A percentile compares a stretch with the other conserved stretches of the same genome.
Evolutionary conservation across 2,888 invertebrate genomes (phyloP).

Genomic region (Penaeus monodon): DNA sequence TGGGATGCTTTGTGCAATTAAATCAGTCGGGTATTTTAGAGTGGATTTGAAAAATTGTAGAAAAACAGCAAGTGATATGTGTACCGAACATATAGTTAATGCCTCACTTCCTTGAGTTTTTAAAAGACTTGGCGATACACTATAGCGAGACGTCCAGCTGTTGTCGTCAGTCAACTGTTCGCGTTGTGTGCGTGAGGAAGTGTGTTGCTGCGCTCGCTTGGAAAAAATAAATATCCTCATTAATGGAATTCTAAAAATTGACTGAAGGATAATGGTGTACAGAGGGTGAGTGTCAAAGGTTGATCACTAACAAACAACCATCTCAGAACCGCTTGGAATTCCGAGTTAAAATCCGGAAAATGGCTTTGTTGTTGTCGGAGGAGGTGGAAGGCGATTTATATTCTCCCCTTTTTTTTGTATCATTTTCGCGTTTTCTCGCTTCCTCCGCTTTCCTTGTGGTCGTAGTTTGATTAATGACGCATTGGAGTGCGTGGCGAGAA

Average conservation of each 20-base stretch:
- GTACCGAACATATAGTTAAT: background rate
- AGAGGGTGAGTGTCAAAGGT: slow-evolving; percentile 18
- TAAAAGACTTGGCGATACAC: background rate
- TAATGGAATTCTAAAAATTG: slow-evolving; percentile 2
- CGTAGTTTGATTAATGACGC: background rate
- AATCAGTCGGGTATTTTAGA: too few relatives aligned
- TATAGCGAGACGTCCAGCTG: background rate
- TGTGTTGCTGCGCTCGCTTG: background rate
- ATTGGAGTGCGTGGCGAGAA: background rate
- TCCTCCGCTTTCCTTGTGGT: background rate
- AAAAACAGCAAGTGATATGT: background rate
- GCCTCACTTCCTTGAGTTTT: background rate
- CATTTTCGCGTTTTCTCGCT: background rate
- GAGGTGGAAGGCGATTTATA: background rate
- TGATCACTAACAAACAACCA: background rate
- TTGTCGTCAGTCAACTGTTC: slow-evolving; percentile 32
- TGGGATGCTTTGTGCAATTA: too few relatives aligned
- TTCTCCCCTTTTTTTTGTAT: background rate
- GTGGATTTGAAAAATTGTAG: background rate
- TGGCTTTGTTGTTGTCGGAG: background rate
- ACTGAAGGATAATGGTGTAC: slow-evolving; percentile 15
- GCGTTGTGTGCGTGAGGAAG: slow-evolving; percentile 5
- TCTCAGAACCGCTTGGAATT: background rate
- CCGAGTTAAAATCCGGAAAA: background rate
- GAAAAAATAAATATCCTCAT: background rate